Evolutionary conservation across 2,113 vertebrate species (phyloP).

Genomic region (Eurystomus gularis): DNA sequence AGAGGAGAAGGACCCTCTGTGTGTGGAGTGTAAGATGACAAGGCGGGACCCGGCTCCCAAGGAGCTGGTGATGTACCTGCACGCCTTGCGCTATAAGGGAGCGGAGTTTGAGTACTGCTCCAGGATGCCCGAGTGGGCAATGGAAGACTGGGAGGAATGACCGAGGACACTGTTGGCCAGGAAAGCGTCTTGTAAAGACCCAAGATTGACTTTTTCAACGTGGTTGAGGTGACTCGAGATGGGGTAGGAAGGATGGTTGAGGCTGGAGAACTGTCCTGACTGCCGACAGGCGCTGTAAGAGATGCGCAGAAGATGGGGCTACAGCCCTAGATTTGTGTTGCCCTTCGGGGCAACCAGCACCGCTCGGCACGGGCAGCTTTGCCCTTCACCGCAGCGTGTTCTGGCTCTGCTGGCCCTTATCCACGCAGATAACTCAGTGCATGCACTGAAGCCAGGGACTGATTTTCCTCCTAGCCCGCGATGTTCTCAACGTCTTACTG

Average conservation of each 20-base stretch:
- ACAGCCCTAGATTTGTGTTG: fast-evolving
- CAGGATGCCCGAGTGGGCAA: conserved; percentile 88
- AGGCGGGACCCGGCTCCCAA: conserved; percentile 86
- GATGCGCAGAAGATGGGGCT: not conserved
- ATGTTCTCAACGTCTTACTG: not conserved
- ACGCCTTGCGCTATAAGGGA: conserved; percentile 93
- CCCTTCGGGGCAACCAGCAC: not conserved
- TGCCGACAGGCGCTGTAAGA: fast-evolving
- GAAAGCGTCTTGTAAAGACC: not conserved
- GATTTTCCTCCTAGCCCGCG: not conserved
- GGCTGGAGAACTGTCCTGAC: not conserved
- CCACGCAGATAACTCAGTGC: not conserved
- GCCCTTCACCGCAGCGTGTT: not conserved
- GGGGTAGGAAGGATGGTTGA: not conserved
- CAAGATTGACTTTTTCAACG: not conserved
- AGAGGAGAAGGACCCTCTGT: conserved; percentile 82
- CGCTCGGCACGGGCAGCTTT: fast-evolving
- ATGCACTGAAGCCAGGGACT: not conserved
- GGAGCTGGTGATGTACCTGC: conserved; percentile 95
- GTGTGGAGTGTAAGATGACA: conserved; percentile 83
- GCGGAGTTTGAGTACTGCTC: conserved; percentile 90
- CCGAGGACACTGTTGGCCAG: not conserved
- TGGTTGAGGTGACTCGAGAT: not conserved
- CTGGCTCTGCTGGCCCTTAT: not conserved
- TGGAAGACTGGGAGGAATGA: conserved; percentile 86